Conservation (phyloP, 2,797 vertebrate species). For the Mormyrus hasselquistii region DNA sequence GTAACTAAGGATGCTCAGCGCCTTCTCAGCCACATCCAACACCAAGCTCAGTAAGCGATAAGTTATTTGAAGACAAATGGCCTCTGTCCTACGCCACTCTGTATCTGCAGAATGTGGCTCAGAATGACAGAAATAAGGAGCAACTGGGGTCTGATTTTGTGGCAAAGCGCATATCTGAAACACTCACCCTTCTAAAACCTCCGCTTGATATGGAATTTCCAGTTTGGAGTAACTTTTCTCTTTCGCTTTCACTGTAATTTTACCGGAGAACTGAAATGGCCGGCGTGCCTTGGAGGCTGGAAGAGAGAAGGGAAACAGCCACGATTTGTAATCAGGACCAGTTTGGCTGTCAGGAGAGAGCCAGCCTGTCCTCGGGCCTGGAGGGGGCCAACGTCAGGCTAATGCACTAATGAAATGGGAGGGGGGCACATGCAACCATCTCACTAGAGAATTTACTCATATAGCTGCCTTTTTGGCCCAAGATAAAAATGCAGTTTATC, state of each 20-base stretch:
- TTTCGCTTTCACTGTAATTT: conserved; percentile 98
- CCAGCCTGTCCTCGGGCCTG: background rate
- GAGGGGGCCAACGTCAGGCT: background rate
- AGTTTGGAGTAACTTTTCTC: conserved; percentile 97
- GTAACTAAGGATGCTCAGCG: background rate
- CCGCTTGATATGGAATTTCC: conserved; percentile 97
- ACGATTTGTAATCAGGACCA: background rate
- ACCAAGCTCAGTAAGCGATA: background rate
- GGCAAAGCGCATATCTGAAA: background rate
- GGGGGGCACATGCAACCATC: background rate
- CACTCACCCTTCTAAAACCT: conserved; percentile 93
- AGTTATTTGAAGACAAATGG: background rate
- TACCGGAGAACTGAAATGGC: conserved; percentile 85
- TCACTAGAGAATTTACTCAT: background rate
- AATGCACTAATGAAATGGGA: background rate
- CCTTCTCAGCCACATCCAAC: background rate
- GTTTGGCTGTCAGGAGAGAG: background rate
- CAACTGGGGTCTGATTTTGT: background rate
- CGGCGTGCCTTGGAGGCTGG: conserved; percentile 92
- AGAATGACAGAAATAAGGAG: background rate
- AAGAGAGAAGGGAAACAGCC: conserved; percentile 12
- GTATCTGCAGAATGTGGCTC: background rate
- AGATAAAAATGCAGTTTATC: background rate
- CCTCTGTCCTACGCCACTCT: background rate
- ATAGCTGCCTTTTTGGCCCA: background rate